phyloP scores from a whole-genome alignment of 2,888 invertebrate genomes.

The Hymenopus coronatus region DNA sequence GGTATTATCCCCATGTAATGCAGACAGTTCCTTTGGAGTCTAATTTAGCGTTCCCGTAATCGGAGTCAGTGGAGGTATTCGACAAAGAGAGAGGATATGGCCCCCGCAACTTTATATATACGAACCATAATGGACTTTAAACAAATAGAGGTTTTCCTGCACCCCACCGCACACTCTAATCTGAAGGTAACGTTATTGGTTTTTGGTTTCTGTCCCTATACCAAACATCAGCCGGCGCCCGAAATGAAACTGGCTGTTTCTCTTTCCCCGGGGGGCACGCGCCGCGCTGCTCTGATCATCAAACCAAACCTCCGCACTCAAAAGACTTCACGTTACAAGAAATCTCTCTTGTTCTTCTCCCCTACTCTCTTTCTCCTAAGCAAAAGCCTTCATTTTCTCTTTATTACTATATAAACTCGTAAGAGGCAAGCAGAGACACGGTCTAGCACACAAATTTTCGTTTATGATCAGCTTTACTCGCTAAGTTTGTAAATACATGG shows the following conservation, averaged over 20 bases:
- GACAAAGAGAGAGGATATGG: not conserved
- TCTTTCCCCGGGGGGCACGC: not conserved
- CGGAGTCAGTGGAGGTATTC: no score
- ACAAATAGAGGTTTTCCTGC: conserved; percentile 23
- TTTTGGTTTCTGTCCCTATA: conserved; percentile 25
- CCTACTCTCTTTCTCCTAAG: not conserved
- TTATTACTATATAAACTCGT: not conserved
- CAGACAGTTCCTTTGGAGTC: no score
- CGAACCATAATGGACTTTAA: conserved; percentile 23
- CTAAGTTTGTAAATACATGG: not conserved
- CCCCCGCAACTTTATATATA: conserved; percentile 2
- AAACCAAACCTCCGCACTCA: conserved; percentile 1
- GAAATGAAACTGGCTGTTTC: conserved; percentile 20
- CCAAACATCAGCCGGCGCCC: conserved; percentile 21
- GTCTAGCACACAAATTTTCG: not conserved
- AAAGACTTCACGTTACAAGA: not conserved
- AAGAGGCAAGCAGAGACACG: not conserved
- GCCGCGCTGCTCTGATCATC: conserved; percentile 2
- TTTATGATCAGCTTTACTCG: not conserved
- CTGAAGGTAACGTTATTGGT: conserved; percentile 32
- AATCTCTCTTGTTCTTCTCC: not conserved
- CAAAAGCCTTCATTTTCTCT: not conserved
- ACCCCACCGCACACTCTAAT: conserved; percentile 17
- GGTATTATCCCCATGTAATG: no score
- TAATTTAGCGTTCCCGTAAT: not conserved